Conservation (phyloP, 2,797 vertebrate genomes). For the Myotis vivesi region DNA sequence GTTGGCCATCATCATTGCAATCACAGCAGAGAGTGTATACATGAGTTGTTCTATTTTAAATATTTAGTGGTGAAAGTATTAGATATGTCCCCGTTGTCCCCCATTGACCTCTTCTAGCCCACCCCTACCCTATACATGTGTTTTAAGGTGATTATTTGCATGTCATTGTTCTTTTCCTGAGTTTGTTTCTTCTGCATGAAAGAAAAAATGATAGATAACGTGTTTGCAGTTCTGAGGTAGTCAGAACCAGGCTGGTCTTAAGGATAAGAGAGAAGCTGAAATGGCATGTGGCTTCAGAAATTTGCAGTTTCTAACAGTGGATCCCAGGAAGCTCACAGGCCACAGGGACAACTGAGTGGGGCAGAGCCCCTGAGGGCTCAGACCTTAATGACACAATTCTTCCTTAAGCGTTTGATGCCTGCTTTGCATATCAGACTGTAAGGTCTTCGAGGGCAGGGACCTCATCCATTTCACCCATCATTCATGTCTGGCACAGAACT, state of each 20-base stretch:
- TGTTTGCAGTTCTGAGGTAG: not conserved
- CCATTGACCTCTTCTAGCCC: no score
- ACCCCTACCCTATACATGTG: no score
- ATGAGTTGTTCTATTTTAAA: not conserved
- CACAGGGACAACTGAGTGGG: not conserved
- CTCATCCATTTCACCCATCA: not conserved
- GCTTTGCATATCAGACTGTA: not conserved
- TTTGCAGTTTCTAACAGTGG: not conserved
- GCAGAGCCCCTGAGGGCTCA: not conserved
- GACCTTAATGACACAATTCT: not conserved
- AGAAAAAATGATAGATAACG: not conserved
- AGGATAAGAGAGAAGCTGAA: not conserved
- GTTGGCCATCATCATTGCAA: not conserved
- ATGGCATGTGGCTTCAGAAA: not conserved
- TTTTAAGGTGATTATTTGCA: not conserved
- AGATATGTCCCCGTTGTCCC: no score
- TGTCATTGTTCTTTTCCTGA: not conserved
- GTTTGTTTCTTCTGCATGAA: not conserved
- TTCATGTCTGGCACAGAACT: not conserved
- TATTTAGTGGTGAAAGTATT: no score
- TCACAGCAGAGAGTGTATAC: not conserved
- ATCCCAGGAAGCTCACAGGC: not conserved
- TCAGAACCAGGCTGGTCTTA: not conserved
- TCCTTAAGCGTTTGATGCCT: not conserved
- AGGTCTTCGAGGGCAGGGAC: not conserved